Evolutionary conservation across 2,797 vertebrate species (phyloP).

Genomic region (Gorsachius magnificus): DNA sequence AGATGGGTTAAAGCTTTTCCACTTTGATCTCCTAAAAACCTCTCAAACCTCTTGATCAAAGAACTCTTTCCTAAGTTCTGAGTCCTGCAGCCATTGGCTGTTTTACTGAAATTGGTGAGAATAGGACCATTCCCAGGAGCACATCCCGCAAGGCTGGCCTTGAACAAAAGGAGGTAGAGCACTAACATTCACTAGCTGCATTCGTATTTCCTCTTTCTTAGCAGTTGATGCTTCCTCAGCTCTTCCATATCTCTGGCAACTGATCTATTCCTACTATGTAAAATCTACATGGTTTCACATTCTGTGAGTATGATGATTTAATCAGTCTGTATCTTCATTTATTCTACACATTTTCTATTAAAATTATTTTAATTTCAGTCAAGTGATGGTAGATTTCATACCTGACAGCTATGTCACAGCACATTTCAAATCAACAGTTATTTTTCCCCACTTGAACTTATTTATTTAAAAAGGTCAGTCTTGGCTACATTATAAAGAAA

Average conservation of each 20-base stretch:
- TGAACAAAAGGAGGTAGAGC: neutral
- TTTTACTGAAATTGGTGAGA: constrained; percentile 5
- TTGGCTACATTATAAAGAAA: neutral
- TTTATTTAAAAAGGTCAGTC: neutral
- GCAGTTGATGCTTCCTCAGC: neutral
- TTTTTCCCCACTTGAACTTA: neutral
- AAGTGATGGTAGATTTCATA: neutral
- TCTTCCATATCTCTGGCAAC: neutral
- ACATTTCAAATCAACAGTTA: neutral
- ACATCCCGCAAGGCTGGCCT: neutral
- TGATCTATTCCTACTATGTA: neutral
- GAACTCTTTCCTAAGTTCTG: neutral
- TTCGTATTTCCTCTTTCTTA: neutral
- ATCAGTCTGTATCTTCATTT: neutral
- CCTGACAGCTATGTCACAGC: neutral
- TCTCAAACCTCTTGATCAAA: constrained; percentile 43
- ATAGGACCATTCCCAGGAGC: neutral
- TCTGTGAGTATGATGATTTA: neutral
- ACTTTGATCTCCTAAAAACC: constrained; percentile 50
- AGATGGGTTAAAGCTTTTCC: constrained; percentile 25
- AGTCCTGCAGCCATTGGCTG: neutral
- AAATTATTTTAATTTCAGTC: neutral
- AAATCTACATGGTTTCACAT: neutral
- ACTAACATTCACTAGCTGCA: neutral
- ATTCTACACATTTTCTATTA: neutral